These are phyloP conservation scores for Phymatocera aterrima DNA, from an alignment of 2,888 invertebrate genomes.

Conservation along the genomic window DNA sequence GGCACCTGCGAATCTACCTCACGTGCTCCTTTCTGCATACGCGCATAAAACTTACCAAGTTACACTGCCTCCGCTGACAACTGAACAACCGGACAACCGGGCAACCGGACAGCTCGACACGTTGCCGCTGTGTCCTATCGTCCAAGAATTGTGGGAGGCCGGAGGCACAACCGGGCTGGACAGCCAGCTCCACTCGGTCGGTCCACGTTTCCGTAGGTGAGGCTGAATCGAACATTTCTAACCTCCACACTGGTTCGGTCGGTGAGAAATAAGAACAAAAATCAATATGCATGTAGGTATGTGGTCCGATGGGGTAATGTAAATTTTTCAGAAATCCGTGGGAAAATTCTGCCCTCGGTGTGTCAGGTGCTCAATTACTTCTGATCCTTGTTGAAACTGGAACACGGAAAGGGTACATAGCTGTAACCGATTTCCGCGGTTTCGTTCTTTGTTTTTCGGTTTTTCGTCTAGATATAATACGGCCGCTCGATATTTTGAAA, in stretches of 20 bases:
- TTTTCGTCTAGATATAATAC: too few species aligned
- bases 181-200: not conserved
- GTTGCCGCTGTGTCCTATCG: slow-evolving; percentile 9
- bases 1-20: not conserved
- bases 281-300: too few species aligned
- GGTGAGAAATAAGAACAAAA: not conserved
- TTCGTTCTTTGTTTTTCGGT: too few species aligned
- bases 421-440: too few species aligned
- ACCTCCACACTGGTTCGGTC: too few species aligned
- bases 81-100: not conserved
- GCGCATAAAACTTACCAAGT: slow-evolving; percentile 12
- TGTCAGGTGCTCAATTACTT: too few species aligned
- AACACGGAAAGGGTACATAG: too few species aligned
- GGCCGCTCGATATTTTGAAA: too few species aligned
- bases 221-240: not conserved
- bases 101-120: slow-evolving; percentile 21
- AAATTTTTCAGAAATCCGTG: too few species aligned
- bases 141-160: slow-evolving; percentile 35
- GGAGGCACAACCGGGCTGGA: not conserved
- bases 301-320: too few species aligned
- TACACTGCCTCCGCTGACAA: not conserved
- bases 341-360: too few species aligned
- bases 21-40: not conserved
- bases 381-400: too few species aligned
- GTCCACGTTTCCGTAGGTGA: not conserved